Evolutionary conservation across 2,888 invertebrate species (phyloP), one percentile per base, ranked within the genome.

Genomic region (Tortricodes alternella): DNA sequence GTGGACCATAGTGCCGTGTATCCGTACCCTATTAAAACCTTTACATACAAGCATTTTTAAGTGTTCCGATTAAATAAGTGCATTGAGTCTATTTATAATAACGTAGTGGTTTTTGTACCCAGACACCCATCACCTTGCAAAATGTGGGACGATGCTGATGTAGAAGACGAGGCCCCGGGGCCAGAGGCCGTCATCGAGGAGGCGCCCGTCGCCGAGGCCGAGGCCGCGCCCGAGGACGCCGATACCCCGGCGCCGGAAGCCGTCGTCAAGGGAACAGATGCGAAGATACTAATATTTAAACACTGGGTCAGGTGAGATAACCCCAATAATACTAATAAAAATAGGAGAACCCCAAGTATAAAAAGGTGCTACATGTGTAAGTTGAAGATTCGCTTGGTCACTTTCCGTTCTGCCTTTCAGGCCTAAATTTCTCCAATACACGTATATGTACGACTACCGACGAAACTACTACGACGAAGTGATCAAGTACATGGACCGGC

Each of bases 401-500:
- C 34, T 29, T 15, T 8, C 13, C 27, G 52, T 61, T 62, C 67
- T 59, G 41, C 50, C 58, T 89, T 85, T 15, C 89, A 95, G 95
- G 80, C 96, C 96, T 15, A 94, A 94, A 78, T 94, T 94, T 85
- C 93, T 95, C 37, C 95, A 95, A 76, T 97, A 97, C 90, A 93
- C 92, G 76, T 96, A 96, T 80, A 91, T 96, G 80, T 95, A 95
- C 87, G 94, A 96, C 81, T 97, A 96, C 89, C 93, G 95, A 86
- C 93, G 94, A 83, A 96, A 95, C 86, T 97, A 97, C 81, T 97
- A 96, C 84, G 94, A 96, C 76, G 96, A 96, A 77, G 94, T 96
- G 59, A 95, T 97, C 80, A 94, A 94, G 74, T 97, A 95, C 86
- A 83, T 97, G 84, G 95, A 97, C 80, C 93, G 94, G 74, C 92